Base-by-base conservation (phyloP, 2,888 invertebrate species). In the Therioaphis trifolii region DNA sequence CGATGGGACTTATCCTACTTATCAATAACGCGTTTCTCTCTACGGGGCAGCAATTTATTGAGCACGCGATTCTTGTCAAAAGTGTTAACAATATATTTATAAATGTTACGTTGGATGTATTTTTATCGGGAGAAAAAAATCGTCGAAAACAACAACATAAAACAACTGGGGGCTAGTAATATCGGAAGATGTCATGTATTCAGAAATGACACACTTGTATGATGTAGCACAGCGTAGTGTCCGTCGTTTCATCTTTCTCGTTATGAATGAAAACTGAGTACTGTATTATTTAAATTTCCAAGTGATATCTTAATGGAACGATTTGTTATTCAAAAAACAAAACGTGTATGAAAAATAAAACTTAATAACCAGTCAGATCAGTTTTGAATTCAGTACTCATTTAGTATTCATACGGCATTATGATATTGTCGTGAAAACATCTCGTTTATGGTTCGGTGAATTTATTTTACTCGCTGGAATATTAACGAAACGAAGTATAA, bases 21-120 rank as follows among this genome's bases (percentile, higher is more conserved):
- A 35, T 52, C 72, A n/a, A 72, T 12, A 49, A 49, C 71, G 11
- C 27, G 9, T 9, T 27, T 0, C 46, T 9, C 71, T 15, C 69
- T 15, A 35, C 29, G 52, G 72, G 52, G 72, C n/a, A 72, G 29
- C 35, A 72, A 72, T 72, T 52, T 72, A 72, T 52, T 21, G 27
- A 27, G n/a, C 71, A 29, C 27, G 27, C 27, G 46, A 49, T 27
- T 27, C 46, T 69, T 69, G 69, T 69, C 43, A 43, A 24, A 43
- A 35, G 43, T 43, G 43, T 69, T 24, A 43, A 43, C 43, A 43
- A 69, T 43, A 66, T 29, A 69, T 69, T 69, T 69, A 69, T 69
- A 43, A 43, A 24, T 40, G 68, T 40, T 69, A 35, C 15, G 40
- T 24, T 24, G 4, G 24, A 3, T 35, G 43, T 69, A 43, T 69